Base-by-base conservation (phyloP, 2,797 vertebrate species). In the Sebastolobus alascanus region DNA sequence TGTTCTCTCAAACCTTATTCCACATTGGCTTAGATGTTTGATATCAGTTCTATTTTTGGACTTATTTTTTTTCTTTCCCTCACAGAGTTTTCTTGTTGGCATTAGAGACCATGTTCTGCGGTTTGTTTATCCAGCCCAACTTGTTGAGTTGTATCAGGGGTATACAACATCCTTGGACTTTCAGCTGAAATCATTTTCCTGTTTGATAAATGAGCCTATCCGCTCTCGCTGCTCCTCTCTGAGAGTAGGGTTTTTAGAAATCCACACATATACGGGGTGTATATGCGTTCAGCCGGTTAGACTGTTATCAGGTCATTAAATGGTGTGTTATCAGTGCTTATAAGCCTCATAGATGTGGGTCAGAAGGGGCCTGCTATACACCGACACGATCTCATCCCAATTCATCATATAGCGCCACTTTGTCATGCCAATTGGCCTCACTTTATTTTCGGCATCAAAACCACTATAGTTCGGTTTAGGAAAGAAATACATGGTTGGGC, bases 121-220 rank as follows among this genome's bases (percentile, higher is more conserved):
- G 60, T 77, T 81, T 89, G 64, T 90, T 81, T 85, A 85, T 80
- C 22, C 54, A 64, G 37, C 38, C 27, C 10, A 63, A 66, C 70
- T 43, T 84, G 75, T 84, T 80, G 81, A 67, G 31, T 59, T 84
- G 58, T 84, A 84, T 87, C 72, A 75, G 50, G 77, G 70, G 46
- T 78, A 80, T 78, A 85, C 68, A 52, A 35, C 60, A 56, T 78
- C 71, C 72, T 79, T 77, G 70, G 76, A 85, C 68, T 82, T 71
- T 87, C 63, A 70, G 73, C 59, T 50, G 50, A 78, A 84, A 72
- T 83, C 0, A 66, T 84, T 85, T 83, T 46, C 35, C n/a, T 31
- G 29, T 71, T 79, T 83, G 29, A 88, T 82, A 72, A 85, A 88
- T 77, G 59, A 55, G 31, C 31, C 38, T 68, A 29, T 83, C 31